Percentiles rank a stretch among this genome's conserved stretches.
Conservation (phyloP, 2,113 vertebrate species). For the Scortum barcoo region DNA sequence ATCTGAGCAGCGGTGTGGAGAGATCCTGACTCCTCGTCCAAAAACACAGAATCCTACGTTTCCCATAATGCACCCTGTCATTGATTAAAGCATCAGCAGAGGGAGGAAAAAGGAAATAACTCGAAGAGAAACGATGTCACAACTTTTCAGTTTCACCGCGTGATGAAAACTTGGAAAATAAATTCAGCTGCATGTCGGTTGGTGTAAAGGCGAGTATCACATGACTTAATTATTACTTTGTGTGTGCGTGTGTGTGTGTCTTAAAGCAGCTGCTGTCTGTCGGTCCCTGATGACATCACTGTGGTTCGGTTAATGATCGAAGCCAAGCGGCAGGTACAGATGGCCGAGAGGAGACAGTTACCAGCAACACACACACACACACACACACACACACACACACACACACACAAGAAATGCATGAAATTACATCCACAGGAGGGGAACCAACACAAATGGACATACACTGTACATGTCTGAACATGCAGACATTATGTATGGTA, state of each 20-base stretch:
- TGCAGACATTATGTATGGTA: not conserved
- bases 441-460: not conserved
- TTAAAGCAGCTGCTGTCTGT: slow-evolving; percentile 40
- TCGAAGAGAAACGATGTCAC: no score
- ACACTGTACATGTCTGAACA: not conserved
- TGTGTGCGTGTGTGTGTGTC: slow-evolving; percentile 21
- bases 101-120: not conserved
- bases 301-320: slow-evolving; percentile 76
- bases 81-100: not conserved
- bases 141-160: no score
- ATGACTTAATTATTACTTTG: slow-evolving; percentile 33
- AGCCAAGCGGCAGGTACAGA: slow-evolving; percentile 80
- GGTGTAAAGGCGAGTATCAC: slow-evolving; percentile 7
- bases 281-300: slow-evolving; percentile 63
- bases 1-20: not conserved
- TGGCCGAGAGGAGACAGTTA: slow-evolving; percentile 71
- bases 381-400: slow-evolving; percentile 15
- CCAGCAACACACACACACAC: slow-evolving; percentile 28
- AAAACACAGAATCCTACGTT: not conserved
- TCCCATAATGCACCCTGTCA: not conserved
- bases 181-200: not conserved
- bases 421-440: not conserved
- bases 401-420: not conserved
- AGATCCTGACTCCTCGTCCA: not conserved
- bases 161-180: no score